These are phyloP conservation scores for Lepus oiostolus DNA, from an alignment of 2,797 vertebrate genomes.

Conservation along the genomic window DNA sequence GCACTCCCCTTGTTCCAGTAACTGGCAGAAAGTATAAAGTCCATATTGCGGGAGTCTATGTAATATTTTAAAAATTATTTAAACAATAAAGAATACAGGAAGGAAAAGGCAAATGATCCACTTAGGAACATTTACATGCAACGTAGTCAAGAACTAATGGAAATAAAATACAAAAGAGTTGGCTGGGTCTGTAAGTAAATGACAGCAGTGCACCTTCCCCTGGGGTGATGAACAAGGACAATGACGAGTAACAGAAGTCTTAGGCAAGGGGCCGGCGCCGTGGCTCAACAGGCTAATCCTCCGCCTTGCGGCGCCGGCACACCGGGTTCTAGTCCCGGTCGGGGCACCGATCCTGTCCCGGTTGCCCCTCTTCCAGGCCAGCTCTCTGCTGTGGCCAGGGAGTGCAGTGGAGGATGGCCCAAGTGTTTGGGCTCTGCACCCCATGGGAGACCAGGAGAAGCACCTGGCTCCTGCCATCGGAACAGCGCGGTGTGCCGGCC, in stretches of 20 bases:
- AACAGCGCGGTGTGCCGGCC: too few relatives aligned
- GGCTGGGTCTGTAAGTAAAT: neutral
- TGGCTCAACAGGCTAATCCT: too few relatives aligned
- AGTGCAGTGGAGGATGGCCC: too few relatives aligned
- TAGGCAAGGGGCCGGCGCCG: neutral
- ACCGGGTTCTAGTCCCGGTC: too few relatives aligned
- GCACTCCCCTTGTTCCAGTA: neutral
- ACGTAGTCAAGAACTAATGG: constrained; percentile 14
- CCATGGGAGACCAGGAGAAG: too few relatives aligned
- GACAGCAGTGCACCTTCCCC: neutral
- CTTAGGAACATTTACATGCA: neutral
- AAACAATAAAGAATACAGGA: constrained; percentile 47
- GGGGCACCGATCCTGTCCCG: too few relatives aligned
- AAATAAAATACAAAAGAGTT: neutral
- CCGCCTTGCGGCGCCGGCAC: too few relatives aligned
- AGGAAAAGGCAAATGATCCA: neutral
- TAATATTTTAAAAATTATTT: constrained; percentile 24
- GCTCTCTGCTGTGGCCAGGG: too few relatives aligned
- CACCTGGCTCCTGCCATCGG: too few relatives aligned
- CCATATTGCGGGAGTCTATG: neutral
- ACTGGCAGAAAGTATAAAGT: constrained; percentile 4
- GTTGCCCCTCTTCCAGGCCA: too few relatives aligned
- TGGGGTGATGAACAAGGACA: neutral
- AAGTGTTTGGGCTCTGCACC: too few relatives aligned
- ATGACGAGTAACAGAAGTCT: neutral